Evolutionary conservation across 2,797 vertebrate species (phyloP).

Genomic region (Cirrhinus molitorella): DNA sequence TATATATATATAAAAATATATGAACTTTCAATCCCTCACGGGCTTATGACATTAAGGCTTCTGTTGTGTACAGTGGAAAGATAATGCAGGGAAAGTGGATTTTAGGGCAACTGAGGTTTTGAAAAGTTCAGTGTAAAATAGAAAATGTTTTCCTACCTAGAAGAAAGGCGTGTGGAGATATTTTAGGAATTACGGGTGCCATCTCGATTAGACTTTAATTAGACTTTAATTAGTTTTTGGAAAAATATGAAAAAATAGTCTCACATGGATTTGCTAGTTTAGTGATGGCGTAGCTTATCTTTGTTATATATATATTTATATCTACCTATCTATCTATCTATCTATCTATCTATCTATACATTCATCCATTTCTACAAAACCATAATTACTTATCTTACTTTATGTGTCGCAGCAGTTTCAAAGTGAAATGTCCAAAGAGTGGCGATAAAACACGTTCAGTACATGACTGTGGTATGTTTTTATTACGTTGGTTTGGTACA

Average conservation of each 20-base stretch:
- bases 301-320: not conserved
- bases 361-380: no score
- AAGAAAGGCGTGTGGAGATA: not conserved
- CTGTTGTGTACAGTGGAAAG: constrained; percentile 44
- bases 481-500: no score
- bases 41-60: constrained; percentile 45
- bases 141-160: not conserved
- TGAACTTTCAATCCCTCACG: constrained; percentile 24
- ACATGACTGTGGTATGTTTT: no score
- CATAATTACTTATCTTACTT: no score
- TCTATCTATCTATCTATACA: not conserved
- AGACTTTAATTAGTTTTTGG: not conserved
- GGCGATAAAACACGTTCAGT: no score
- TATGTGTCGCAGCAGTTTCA: no score
- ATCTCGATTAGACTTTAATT: constrained; percentile 22
- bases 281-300: not conserved
- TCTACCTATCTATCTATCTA: no score
- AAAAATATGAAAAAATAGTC: not conserved
- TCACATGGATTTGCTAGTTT: not conserved
- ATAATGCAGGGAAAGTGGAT: constrained; percentile 29
- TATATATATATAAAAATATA: constrained; percentile 33
- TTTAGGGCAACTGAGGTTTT: constrained; percentile 32
- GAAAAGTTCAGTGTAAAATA: not conserved
- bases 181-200: not conserved
- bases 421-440: no score